Percentiles rank a stretch among this genome's conserved stretches.
Conservation (phyloP, 2,797 vertebrate species). For the Pantherophis vulpinus region DNA sequence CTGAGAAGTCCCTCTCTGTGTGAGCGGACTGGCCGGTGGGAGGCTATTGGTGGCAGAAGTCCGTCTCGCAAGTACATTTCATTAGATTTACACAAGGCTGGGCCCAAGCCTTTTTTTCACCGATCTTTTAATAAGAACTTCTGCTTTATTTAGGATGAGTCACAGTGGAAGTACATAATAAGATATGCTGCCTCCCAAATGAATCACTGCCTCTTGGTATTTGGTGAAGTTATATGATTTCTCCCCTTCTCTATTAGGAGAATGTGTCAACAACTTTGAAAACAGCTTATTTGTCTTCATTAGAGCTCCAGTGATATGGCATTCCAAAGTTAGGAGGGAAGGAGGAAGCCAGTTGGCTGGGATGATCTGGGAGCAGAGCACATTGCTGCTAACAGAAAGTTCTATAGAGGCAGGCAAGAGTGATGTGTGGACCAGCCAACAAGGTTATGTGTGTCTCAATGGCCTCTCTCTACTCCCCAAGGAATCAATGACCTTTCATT, state of each 20-base stretch:
- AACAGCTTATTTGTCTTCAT: slow-evolving; percentile 35
- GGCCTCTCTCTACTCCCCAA: background rate
- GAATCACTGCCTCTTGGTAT: slow-evolving; percentile 3
- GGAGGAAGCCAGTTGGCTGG: slow-evolving; percentile 14
- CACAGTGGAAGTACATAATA: too few species aligned
- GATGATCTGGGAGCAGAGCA: background rate
- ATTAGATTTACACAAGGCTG: background rate
- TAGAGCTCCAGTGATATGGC: slow-evolving; percentile 10
- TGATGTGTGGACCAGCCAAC: background rate
- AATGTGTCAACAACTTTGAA: slow-evolving; percentile 23
- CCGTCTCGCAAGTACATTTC: background rate
- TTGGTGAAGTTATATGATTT: slow-evolving; percentile 4
- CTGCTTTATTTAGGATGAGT: background rate
- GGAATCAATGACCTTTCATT: background rate
- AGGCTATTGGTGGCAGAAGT: too few species aligned
- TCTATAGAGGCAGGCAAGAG: background rate
- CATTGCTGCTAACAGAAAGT: background rate
- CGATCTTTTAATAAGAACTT: background rate
- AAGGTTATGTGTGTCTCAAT: background rate
- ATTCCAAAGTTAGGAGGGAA: slow-evolving; percentile 1
- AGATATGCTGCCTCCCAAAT: background rate
- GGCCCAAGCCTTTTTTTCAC: background rate
- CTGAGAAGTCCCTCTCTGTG: too few species aligned
- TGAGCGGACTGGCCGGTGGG: too few species aligned
- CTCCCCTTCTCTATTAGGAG: background rate